phyloP scores from a whole-genome alignment of 2,113 vertebrate genomes.

The Acinonyx jubatus region DNA sequence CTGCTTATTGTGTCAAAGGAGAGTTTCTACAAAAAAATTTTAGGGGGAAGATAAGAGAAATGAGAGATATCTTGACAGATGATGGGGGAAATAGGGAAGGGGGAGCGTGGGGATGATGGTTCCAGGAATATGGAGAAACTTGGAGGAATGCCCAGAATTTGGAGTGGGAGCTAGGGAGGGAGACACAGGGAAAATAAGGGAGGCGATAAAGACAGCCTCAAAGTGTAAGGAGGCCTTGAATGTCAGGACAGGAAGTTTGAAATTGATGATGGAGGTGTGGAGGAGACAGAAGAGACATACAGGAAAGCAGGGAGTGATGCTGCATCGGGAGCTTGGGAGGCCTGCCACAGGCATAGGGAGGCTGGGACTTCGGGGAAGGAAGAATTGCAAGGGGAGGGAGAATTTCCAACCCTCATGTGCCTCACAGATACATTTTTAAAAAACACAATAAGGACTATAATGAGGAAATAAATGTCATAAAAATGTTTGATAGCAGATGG shows the following conservation, averaged over 20 bases:
- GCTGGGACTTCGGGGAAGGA: constrained; percentile 26
- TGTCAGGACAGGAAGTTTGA: constrained; percentile 76
- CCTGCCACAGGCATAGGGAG: constrained; percentile 14
- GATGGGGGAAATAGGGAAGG: constrained; percentile 37
- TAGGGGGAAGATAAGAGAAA: constrained; percentile 64
- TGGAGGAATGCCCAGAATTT: constrained; percentile 77
- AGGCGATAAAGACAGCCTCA: constrained; percentile 70
- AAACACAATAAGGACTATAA: constrained; percentile 73
- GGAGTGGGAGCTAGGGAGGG: constrained; percentile 71
- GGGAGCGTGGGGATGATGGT: background rate
- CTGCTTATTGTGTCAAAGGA: constrained; percentile 47
- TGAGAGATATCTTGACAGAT: constrained; percentile 53
- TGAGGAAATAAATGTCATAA: constrained; percentile 82
- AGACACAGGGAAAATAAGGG: constrained; percentile 63
- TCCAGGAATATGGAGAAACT: constrained; percentile 76
- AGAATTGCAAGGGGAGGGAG: constrained; percentile 41
- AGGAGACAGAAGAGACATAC: constrained; percentile 42
- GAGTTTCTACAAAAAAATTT: constrained; percentile 1
- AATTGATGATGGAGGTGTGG: constrained; percentile 69
- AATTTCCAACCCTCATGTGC: constrained; percentile 67
- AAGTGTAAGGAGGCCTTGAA: constrained; percentile 79
- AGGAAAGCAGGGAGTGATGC: constrained; percentile 2
- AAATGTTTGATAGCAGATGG: constrained; percentile 82
- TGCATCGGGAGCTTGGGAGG: constrained; percentile 29
- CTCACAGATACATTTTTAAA: constrained; percentile 70